These are phyloP conservation scores for Oenanthe oenanthe DNA, from an alignment of 2,113 vertebrate species.

Conservation along the genomic window DNA sequence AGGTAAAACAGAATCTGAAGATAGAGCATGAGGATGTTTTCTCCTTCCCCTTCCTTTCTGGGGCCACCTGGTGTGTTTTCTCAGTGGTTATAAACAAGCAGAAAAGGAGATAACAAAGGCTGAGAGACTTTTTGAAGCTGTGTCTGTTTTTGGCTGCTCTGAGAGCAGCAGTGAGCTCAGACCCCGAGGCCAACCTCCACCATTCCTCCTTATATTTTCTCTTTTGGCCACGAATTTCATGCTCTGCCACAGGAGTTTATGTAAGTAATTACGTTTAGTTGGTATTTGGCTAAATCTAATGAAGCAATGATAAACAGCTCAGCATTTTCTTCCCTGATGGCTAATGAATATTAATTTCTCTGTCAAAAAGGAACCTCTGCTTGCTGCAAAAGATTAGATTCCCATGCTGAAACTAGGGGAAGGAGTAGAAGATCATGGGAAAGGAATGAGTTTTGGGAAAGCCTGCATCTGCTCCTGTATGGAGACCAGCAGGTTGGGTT, in stretches of 20 bases:
- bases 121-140: neutral
- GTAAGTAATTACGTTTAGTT: slow-evolving; percentile 72
- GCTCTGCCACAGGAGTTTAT: slow-evolving; percentile 63
- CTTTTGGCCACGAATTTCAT: slow-evolving; percentile 1
- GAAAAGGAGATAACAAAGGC: neutral
- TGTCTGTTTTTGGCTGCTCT: rapidly evolving
- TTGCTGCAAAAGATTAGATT: neutral
- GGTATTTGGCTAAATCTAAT: slow-evolving; percentile 79
- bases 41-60: neutral
- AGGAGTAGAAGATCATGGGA: neutral
- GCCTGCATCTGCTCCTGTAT: neutral
- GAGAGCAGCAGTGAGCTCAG: too few species aligned
- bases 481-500: neutral
- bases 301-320: slow-evolving; percentile 76
- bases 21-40: neutral
- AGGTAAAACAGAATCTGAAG: neutral
- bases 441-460: neutral
- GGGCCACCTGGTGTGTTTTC: neutral
- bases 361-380: slow-evolving; percentile 57
- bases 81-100: neutral
- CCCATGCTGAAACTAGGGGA: neutral
- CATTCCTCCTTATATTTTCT: neutral
- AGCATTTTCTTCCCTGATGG: slow-evolving; percentile 61
- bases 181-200: neutral
- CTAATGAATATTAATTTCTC: slow-evolving; percentile 80